Base-by-base conservation (phyloP, 2,113 vertebrate species). In the Atrichornis clamosus region DNA sequence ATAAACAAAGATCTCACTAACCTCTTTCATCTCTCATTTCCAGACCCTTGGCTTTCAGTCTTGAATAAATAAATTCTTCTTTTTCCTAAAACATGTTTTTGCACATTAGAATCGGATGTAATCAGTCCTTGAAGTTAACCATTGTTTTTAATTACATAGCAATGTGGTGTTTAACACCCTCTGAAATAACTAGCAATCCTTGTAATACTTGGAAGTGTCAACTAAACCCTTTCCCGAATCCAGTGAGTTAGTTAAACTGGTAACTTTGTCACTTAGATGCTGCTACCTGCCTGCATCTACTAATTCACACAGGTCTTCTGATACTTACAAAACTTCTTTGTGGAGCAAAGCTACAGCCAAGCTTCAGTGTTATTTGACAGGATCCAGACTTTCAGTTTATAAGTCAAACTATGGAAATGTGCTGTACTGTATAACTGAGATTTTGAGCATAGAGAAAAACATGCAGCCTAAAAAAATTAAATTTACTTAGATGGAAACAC, bases 41-140 rank as follows among this genome's bases (percentile, higher is more conserved):
- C 97, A 98, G 93, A 80, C 99, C 99, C 91, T 98, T 98, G 26
- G 97, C 95, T 82, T 97, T 97, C 60, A 99, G 97, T 49, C 98
- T 98, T 30, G 98, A 98, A 49, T 75, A 84, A 81, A 99, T 97
- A 90, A 98, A 99, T 70, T 97, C 96, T 88, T 99, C 98, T 97
- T 99, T 99, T 93, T 99, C 99, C 99, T 99, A 95, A 94, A 98
- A 98, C 42, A 92, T 4, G 37, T 59, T 78, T 73, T 80, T 68
- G 84, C 63, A 91, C 30, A 62, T 95, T 94, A 95, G 72, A 93
- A 93, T 70, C 10, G 44, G 75, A 77, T 49, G 35, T 5, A 49
- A 37, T 90, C 69, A 64, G 68, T 41, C 55, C 58, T 89, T 83
- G 44, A 78, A 77, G 26, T 77, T 69, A 93, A 50, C 56, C 33